Evolutionary conservation across 2,113 vertebrate species (phyloP), one percentile per base, ranked within the genome.

Genomic region (Syngnathus typhle): DNA sequence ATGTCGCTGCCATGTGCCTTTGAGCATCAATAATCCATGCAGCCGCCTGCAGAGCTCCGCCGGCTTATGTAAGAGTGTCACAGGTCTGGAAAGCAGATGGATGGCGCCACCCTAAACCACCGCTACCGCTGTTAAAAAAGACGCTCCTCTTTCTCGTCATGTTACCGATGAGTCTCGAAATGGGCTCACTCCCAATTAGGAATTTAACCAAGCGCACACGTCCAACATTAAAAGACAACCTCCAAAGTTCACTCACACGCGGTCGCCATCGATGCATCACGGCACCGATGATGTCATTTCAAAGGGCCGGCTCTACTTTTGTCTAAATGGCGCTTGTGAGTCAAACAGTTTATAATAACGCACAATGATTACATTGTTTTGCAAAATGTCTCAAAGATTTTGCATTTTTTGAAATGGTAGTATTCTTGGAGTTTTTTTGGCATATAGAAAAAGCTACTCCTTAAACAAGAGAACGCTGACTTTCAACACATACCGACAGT

Each of bases 11-110:
- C 72, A 69, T 81, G 82, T 79, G 67, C 13, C 3, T 23, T 60
- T 72, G 49, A 58, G 18, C 74, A 87, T 89, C 74, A 87, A 85
- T 89, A 84, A 83, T 85, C 79, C 66, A 84, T 77, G 81, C n/a
- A 65, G 13, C 55, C 12, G 46, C 15, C 5, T 5, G 44, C 69
- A 67, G 71, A 67, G 67, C 73, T 60, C 70, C 63, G 27, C 56
- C 21, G 69, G 64, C 78, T 89, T 86, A 86, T 61, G 62, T 82
- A 85, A 88, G 77, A 64, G 46, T 43, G 69, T 73, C 73, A 77
- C 79, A 46, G 67, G 67, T 77, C 80, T 73, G 44, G 10, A 49
- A 13, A 67, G 70, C 47, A 32, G n/a, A n/a, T n/a, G 19, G 43
- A 73, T 71, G 39, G 49, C 76, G 68, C 63, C 69, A 72, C 43